Base-by-base conservation (phyloP, 2,797 vertebrate genomes). In the Aeoliscus strigatus region DNA sequence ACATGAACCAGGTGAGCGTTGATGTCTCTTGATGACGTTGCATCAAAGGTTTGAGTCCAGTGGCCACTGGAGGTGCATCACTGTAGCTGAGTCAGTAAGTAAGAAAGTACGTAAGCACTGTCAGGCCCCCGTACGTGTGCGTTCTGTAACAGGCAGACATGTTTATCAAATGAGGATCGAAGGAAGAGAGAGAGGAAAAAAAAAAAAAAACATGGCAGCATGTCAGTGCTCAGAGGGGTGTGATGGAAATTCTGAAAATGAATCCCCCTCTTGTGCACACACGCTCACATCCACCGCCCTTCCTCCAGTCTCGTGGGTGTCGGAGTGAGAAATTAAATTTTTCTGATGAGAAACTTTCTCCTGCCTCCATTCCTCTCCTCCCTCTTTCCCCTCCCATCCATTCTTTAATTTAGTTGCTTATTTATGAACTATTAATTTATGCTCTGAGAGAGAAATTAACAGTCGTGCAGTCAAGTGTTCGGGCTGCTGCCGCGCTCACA, bases 251-350 rank as follows among this genome's bases (percentile, higher is more conserved):
- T 21, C 60, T 65, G 63, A 60, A 80, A 75, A 76, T 51, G 24
- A 74, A 70, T 77, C 50, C 59, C 58, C 64, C 51, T 60, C 50
- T 38, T 2, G 8, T 31, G 39, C 28, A 47, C 29, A 39, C 49
- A 34, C 63, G 39, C 64, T 11, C 68, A 50, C 58, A 71, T 45
- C 55, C 58, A 73, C 64, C 62, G 40, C 53, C 61, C 75, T 63
- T 68, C 65, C 51, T 62, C 67, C 40, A n/a, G 68, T 82, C 77
- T 86, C 79, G 83, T 88, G 86, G 66, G 80, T 88, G 87, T 84
- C 84, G 79, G 82, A 87, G 86, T 90, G 87, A 87, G 86, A 90
- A 90, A 90, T 90, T 88, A 86, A 86, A 86, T 83, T 87, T 88
- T 88, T 86, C 85, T 85, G 86, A 89, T 86, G 85, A 87, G 83